These are phyloP conservation scores for Tetraneura akinire DNA, from an alignment of 1,140 invertebrate species.

Conservation along the genomic window DNA sequence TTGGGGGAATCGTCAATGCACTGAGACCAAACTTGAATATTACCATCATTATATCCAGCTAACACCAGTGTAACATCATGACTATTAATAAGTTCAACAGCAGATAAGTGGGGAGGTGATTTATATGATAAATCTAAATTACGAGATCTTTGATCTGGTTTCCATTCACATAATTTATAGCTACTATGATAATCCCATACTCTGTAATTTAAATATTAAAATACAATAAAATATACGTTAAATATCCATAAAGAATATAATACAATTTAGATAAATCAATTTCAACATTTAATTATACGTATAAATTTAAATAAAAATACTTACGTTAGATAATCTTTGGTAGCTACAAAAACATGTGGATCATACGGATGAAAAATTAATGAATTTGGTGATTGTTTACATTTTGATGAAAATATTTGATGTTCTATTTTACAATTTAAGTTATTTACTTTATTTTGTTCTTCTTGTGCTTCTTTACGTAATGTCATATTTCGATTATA, in stretches of 20 bases:
- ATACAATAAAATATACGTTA: neutral
- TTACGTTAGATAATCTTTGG: conserved; percentile 81
- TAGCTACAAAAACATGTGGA: conserved; percentile 81
- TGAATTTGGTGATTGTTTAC: conserved; percentile 73
- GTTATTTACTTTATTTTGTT: conserved; percentile 63
- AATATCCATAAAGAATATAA: no score
- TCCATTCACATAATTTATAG: conserved; percentile 65
- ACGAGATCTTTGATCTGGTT: conserved; percentile 58
- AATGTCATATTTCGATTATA: conserved; percentile 68
- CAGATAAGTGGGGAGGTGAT: conserved; percentile 67
- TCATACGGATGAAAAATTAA: conserved; percentile 89
- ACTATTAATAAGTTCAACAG: conserved; percentile 85
- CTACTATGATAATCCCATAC: conserved; percentile 74
- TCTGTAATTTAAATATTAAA: no score
- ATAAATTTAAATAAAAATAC: no score
- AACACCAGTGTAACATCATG: conserved; percentile 77
- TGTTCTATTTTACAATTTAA: conserved; percentile 67
- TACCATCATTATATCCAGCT: conserved; percentile 74
- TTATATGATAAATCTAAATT: conserved; percentile 55
- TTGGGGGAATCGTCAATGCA: conserved; percentile 57
- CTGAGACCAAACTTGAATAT: conserved; percentile 71
- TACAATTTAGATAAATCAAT: no score
- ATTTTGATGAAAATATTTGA: conserved; percentile 81
- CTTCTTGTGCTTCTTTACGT: conserved; percentile 66
- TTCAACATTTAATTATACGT: no score